Conservation (phyloP, 2,797 vertebrate species). For the Scarus forsteni region DNA sequence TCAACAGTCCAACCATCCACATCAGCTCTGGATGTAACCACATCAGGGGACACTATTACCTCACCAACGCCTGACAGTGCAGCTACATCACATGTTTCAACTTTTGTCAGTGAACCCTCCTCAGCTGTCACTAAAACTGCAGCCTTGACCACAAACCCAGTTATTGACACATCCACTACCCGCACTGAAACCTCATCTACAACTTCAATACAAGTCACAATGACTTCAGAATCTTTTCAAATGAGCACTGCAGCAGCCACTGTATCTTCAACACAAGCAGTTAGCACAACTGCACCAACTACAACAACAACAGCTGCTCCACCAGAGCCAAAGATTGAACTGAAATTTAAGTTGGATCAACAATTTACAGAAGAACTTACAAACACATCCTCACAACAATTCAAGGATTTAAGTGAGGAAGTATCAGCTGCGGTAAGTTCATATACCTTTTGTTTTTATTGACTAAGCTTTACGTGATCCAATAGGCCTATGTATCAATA, state of each 20-base stretch:
- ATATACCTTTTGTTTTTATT: neutral
- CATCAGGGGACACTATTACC: neutral
- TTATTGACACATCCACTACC: neutral
- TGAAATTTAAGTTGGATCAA: neutral
- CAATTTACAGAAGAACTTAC: rapidly evolving
- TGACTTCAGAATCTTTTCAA: neutral
- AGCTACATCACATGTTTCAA: neutral
- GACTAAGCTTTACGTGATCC: too few species aligned
- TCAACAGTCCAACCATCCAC: neutral
- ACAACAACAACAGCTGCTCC: conserved; percentile 1
- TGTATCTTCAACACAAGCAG: neutral
- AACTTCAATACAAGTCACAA: neutral
- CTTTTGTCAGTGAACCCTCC: neutral
- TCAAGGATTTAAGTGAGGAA: neutral
- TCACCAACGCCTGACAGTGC: neutral
- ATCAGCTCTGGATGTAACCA: neutral
- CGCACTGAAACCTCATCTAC: neutral
- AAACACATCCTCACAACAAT: conserved; percentile 12
- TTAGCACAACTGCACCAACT: neutral
- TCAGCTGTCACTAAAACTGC: neutral
- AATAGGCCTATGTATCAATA: too few species aligned
- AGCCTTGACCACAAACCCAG: neutral
- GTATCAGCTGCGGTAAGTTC: conserved; percentile 8
- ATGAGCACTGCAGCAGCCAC: neutral
- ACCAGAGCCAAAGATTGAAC: neutral